Conservation (phyloP, 2,888 invertebrate genomes). For the Meandrusa payeni region DNA sequence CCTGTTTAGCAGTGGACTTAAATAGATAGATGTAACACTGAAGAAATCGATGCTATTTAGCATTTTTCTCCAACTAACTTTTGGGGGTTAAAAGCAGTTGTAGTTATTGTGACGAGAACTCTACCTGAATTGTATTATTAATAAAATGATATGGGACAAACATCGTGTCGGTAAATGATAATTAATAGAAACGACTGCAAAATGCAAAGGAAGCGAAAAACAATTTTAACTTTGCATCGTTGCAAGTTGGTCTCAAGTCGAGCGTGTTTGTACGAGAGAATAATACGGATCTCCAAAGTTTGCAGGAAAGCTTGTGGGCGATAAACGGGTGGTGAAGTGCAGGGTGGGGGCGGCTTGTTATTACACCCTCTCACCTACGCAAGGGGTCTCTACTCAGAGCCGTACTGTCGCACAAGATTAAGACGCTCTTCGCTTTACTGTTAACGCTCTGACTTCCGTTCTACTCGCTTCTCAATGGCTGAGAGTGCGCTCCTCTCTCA, state of each 20-base stretch:
- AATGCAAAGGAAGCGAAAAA: conserved; percentile 28
- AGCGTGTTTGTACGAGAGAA: conserved; percentile 63
- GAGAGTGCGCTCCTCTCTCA: conserved; percentile 47
- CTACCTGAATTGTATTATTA: too few relatives aligned
- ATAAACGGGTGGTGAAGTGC: conserved; percentile 48
- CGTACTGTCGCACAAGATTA: conserved; percentile 72
- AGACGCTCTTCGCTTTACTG: conserved; percentile 67
- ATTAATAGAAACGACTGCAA: conserved; percentile 26
- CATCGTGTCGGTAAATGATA: conserved; percentile 3
- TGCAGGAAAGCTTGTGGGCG: conserved; percentile 58
- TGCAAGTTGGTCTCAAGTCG: conserved; percentile 60
- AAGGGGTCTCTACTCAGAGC: conserved; percentile 64
- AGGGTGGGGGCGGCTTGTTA: conserved; percentile 64
- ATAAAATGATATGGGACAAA: too few relatives aligned
- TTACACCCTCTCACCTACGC: conserved; percentile 78
- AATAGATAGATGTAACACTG: too few relatives aligned
- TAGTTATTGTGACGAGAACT: too few relatives aligned
- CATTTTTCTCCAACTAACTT: too few relatives aligned
- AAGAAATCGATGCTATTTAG: too few relatives aligned
- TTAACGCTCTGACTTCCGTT: conserved; percentile 63
- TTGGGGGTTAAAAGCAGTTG: too few relatives aligned
- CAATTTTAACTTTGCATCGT: conserved; percentile 45
- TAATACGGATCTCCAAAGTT: conserved; percentile 74
- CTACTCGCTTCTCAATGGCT: conserved; percentile 52
- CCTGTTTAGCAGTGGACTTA: too few relatives aligned